These are phyloP conservation scores for Phanerotoma sp. DNA, from an alignment of 2,888 invertebrate species.

Conservation along the genomic window DNA sequence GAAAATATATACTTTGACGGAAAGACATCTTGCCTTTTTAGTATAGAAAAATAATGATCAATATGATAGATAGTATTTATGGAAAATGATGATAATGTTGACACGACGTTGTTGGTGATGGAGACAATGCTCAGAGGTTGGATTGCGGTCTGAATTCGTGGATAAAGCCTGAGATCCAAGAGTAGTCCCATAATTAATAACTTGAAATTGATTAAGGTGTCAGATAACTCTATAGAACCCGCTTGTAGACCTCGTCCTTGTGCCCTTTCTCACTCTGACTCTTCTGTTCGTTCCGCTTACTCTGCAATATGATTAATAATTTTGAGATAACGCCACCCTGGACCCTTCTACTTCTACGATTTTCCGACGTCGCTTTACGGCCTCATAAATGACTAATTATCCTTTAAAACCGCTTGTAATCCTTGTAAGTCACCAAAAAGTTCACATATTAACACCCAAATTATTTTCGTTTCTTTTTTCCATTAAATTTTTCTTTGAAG, in stretches of 20 bases:
- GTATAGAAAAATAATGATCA: not conserved
- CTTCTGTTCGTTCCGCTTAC: not conserved
- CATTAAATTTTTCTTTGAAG: not conserved
- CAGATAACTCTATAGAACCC: constrained; percentile 56
- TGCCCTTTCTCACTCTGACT: constrained; percentile 4
- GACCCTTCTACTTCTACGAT: constrained; percentile 38
- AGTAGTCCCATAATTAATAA: constrained; percentile 49
- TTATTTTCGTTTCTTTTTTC: not conserved
- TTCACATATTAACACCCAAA: not conserved
- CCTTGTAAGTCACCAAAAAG: constrained; percentile 5
- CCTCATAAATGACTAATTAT: constrained; percentile 56
- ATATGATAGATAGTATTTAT: constrained; percentile 12
- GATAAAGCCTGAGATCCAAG: not conserved
- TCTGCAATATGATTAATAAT: constrained; percentile 52
- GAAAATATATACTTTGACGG: too few relatives aligned
- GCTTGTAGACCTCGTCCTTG: constrained; percentile 12
- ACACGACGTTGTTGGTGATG: constrained; percentile 8
- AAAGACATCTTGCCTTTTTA: too few relatives aligned
- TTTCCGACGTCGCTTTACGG: constrained; percentile 40
- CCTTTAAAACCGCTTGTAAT: constrained; percentile 32
- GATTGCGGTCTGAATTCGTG: constrained; percentile 1
- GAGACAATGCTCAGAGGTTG: constrained; percentile 11
- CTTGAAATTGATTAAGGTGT: constrained; percentile 56
- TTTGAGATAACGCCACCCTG: constrained; percentile 52
- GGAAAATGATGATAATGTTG: constrained; percentile 1